phyloP scores from a whole-genome alignment of 2,888 invertebrate genomes.

The Folsomia manolachei region DNA sequence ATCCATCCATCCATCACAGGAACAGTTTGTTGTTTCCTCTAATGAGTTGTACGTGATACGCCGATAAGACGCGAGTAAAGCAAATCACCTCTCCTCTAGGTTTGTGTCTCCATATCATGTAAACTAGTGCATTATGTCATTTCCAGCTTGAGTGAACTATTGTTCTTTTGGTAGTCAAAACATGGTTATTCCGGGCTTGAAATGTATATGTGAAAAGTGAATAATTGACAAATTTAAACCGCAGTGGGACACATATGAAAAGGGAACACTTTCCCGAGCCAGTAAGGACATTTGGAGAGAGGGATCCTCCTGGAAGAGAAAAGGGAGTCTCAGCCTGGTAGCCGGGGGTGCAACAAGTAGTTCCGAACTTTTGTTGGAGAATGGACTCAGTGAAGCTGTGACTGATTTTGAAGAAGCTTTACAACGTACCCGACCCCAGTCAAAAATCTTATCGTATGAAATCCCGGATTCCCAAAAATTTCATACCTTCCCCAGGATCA shows the following conservation, averaged over 20 bases:
- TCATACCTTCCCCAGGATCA: slow-evolving; percentile 48
- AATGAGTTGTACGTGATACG: no score
- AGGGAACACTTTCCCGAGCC: slow-evolving; percentile 37
- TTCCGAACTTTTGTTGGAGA: slow-evolving; percentile 33
- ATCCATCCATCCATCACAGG: not conserved
- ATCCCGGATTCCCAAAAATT: slow-evolving; percentile 47
- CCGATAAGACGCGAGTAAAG: no score
- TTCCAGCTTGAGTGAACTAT: slow-evolving; percentile 8
- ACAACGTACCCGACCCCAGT: slow-evolving; percentile 57
- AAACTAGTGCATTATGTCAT: slow-evolving; percentile 4
- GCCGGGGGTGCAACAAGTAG: not conserved
- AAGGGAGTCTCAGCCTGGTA: not conserved
- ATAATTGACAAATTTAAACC: no score
- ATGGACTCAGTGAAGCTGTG: slow-evolving; percentile 59
- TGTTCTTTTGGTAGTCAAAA: slow-evolving; percentile 26
- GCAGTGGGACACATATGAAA: no score
- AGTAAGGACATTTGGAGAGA: slow-evolving; percentile 34
- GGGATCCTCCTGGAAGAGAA: not conserved
- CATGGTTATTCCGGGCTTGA: no score
- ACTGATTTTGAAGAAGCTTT: slow-evolving; percentile 69
- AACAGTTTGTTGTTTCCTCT: not conserved
- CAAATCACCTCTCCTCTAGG: no score
- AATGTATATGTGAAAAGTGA: no score
- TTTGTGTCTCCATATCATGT: not conserved
- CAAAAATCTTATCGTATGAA: slow-evolving; percentile 37